Percentiles rank a stretch among this genome's conserved stretches.
These are phyloP conservation scores for Drosophila melanica DNA, from an alignment of 1,140 invertebrate genomes.

Conservation along the genomic window DNA sequence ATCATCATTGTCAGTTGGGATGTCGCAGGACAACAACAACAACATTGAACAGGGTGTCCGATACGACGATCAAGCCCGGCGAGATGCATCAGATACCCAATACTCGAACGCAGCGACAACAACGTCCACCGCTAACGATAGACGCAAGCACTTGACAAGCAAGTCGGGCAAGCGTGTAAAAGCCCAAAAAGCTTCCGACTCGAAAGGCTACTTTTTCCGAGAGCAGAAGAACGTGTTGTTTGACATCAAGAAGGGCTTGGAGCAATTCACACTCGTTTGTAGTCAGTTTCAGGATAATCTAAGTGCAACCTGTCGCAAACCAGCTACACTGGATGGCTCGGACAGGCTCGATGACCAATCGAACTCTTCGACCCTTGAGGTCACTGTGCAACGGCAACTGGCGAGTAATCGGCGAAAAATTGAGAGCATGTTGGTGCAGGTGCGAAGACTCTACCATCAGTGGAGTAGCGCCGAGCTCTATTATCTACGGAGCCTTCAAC, in stretches of 20 bases:
- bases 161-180: neutral
- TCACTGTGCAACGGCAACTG: conserved; percentile 51
- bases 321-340: neutral
- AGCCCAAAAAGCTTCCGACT: neutral
- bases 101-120: neutral
- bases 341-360: neutral
- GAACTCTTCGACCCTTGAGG: conserved; percentile 37
- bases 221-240: conserved; percentile 59
- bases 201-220: conserved; percentile 50
- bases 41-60: conserved; percentile 33
- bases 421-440: conserved; percentile 53
- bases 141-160: too few relatives aligned
- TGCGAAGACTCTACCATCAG: conserved; percentile 54
- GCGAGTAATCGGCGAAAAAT: conserved; percentile 41
- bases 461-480: conserved; percentile 71
- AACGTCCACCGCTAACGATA: neutral
- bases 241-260: conserved; percentile 55
- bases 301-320: neutral
- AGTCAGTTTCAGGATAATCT: conserved; percentile 54
- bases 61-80: conserved; percentile 21
- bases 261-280: conserved; percentile 51
- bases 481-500: conserved; percentile 61
- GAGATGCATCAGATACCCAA: neutral
- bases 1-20: neutral
- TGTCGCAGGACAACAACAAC: conserved; percentile 63